These are phyloP conservation scores for Simalia tracyae DNA, from an alignment of 2,797 vertebrate genomes.

Conservation along the genomic window DNA sequence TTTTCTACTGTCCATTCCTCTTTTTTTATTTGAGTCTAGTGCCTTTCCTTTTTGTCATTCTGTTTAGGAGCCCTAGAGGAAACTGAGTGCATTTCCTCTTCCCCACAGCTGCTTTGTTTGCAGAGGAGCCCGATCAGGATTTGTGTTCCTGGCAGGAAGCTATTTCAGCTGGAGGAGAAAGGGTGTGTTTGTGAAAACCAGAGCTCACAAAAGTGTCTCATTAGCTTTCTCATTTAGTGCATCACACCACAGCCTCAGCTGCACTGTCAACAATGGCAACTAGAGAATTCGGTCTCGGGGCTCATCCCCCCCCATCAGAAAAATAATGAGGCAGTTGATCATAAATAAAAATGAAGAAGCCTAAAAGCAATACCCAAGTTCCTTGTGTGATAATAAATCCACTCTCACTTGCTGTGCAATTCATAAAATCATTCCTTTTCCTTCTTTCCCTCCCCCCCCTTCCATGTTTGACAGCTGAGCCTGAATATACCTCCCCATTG, in stretches of 20 bases:
- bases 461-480: slow-evolving; percentile 10
- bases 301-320: neutral
- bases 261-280: slow-evolving; percentile 10
- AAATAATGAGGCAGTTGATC: neutral
- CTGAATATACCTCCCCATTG: neutral
- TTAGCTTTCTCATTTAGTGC: slow-evolving; percentile 43
- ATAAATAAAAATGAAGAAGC: slow-evolving; percentile 32
- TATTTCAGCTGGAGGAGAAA: slow-evolving; percentile 26
- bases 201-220: slow-evolving; percentile 28
- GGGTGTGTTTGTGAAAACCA: slow-evolving; percentile 37
- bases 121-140: slow-evolving; percentile 14
- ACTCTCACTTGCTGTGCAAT: neutral
- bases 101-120: neutral
- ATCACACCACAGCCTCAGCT: slow-evolving; percentile 22
- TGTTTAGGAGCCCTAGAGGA: slow-evolving; percentile 10
- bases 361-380: slow-evolving; percentile 15
- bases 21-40: neutral
- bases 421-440: slow-evolving; percentile 1
- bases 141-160: slow-evolving; percentile 22
- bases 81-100: neutral
- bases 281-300: neutral
- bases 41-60: neutral
- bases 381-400: slow-evolving; percentile 21
- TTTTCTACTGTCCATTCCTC: neutral
- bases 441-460: neutral